A percentile compares a stretch with the other conserved stretches of the same genome.
phyloP scores from a whole-genome alignment of 2,797 vertebrate genomes.

The Sciaenops ocellatus region DNA sequence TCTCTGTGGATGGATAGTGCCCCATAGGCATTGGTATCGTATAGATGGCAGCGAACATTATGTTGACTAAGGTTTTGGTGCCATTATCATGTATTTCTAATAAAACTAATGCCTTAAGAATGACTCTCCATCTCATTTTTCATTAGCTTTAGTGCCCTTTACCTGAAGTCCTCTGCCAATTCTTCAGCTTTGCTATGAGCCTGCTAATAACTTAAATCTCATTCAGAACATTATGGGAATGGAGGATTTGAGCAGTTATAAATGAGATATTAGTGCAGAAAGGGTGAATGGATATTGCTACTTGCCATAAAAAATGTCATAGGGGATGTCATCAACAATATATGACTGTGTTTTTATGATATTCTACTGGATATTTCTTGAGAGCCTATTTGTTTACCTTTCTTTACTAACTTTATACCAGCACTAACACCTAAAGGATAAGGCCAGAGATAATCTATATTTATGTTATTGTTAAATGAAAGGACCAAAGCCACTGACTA shows the following conservation, averaged over 20 bases:
- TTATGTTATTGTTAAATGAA: background rate
- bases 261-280: slow-evolving; percentile 77
- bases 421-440: background rate
- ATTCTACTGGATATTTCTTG: slow-evolving; percentile 7
- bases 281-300: slow-evolving; percentile 59
- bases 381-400: slow-evolving; percentile 43
- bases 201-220: slow-evolving; percentile 77
- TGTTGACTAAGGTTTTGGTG: slow-evolving; percentile 81
- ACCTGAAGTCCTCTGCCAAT: slow-evolving; percentile 71
- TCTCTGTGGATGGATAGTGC: slow-evolving; percentile 74
- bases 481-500: background rate
- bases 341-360: slow-evolving; percentile 35
- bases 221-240: slow-evolving; percentile 69
- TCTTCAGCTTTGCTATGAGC: slow-evolving; percentile 70
- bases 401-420: slow-evolving; percentile 1
- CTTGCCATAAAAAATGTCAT: slow-evolving; percentile 64
- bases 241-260: slow-evolving; percentile 69
- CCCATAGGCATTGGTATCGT: slow-evolving; percentile 77
- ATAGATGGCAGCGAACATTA: slow-evolving; percentile 81
- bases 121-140: slow-evolving; percentile 79
- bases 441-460: background rate
- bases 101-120: slow-evolving; percentile 79
- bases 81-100: slow-evolving; percentile 84
- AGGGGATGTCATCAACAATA: slow-evolving; percentile 52
- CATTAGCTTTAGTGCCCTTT: slow-evolving; percentile 82